Evolutionary conservation across 1,140 invertebrate species (phyloP), one percentile per base, ranked within the genome.

Genomic region (Patella vulgata): DNA sequence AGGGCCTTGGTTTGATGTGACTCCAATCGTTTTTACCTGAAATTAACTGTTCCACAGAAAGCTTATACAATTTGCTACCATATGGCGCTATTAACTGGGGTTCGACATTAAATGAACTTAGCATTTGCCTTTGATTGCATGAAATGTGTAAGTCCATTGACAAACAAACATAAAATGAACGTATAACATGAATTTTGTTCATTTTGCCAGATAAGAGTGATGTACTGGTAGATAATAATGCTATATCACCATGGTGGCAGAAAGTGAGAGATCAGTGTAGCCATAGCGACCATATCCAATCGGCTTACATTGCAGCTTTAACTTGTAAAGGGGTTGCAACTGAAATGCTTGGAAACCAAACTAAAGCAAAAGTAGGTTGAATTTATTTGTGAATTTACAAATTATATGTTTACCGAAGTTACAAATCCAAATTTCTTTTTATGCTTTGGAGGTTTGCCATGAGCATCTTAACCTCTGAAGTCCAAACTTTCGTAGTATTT

Each of bases 241-340:
- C 39, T 17, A 44, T 68, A 1, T 81, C 82, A 11, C 67, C 80
- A 1, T 82, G 81, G 78, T 85, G 84, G 84, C 66, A 78, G 59
- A 72, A 66, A 39, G 68, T 85, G 6, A 53, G 82, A 51, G 77
- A 78, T 30, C 40, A 71, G 8, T 74, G 80, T 52, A 70, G 62
- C 19, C 73, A 80, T 27, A 73, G 80, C 17, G 65, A 68, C 6
- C 73, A 80, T 46, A 71, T 68, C 47, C 62, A 63, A 33, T 62
- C 81, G 12, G 76, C 80, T 4, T 81, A 73, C 47, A 59, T 78
- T 21, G 74, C 74, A 17, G 76, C 68, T 33, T 43, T 76, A 31
- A 63, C 62, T 9, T 71, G 69, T 50, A 64, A 68, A 56, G 59
- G 33, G 60, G 79, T 85, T 50, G 75, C 80, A 48, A 62, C 77